Percentiles rank a stretch among this genome's conserved stretches.
Evolutionary conservation across 2,888 invertebrate genomes (phyloP).

Genomic region (Nephrotoma guestfalica): DNA sequence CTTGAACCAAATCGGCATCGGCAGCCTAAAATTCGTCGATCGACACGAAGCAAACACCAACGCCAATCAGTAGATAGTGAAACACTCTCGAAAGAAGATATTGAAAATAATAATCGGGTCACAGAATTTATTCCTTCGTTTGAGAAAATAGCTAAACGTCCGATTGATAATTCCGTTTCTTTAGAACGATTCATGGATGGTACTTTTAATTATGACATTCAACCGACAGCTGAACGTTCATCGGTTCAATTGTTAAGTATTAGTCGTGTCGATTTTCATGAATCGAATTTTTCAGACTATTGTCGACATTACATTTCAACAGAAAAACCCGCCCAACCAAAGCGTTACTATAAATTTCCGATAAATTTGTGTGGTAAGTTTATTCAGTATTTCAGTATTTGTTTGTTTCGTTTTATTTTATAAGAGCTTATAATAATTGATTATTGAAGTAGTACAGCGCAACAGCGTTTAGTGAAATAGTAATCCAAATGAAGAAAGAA

Average conservation of each 20-base stretch:
- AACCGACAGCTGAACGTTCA: constrained; percentile 3
- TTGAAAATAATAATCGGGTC: neutral
- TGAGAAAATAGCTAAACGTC: constrained; percentile 4
- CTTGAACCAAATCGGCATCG: constrained; percentile 29
- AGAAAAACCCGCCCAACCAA: constrained; percentile 25
- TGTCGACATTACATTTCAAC: constrained; percentile 26
- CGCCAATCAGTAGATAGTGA: neutral
- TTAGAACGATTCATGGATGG: constrained; percentile 3
- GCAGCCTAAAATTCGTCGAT: constrained; percentile 40
- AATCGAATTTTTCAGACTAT: constrained; percentile 27
- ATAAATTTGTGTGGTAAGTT: constrained; percentile 23
- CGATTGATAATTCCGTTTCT: constrained; percentile 6
- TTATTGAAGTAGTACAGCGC: too few species aligned
- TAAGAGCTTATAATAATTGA: too few species aligned
- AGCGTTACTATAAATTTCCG: constrained; percentile 31
- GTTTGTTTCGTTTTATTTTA: too few species aligned
- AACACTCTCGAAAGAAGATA: constrained; percentile 5
- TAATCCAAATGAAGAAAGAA: too few species aligned
- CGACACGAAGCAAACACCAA: constrained; percentile 21
- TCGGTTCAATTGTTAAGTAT: constrained; percentile 22
- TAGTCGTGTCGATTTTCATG: constrained; percentile 21
- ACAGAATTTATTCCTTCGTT: neutral
- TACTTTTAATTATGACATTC: neutral
- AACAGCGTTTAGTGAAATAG: too few species aligned
- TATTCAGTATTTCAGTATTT: constrained; percentile 11